phyloP scores from a whole-genome alignment of 1,140 invertebrate species.

The Rhynchophorus ferrugineus region DNA sequence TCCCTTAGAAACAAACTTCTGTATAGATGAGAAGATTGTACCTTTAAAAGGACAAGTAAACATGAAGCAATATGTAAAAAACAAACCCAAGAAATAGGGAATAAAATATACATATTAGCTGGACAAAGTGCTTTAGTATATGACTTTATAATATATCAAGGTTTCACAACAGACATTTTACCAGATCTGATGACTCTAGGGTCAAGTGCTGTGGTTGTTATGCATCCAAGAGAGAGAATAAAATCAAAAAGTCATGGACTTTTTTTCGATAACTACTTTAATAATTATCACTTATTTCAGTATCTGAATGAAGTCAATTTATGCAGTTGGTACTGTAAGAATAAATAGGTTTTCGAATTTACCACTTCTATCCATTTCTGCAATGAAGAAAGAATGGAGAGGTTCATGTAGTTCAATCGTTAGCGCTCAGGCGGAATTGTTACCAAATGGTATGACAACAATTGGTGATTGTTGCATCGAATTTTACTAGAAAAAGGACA shows the following conservation, averaged over 20 bases:
- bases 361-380: slow-evolving; percentile 32
- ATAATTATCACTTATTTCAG: slow-evolving; percentile 37
- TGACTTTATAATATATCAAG: slow-evolving; percentile 35
- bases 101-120: slow-evolving; percentile 40
- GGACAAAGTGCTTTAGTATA: slow-evolving; percentile 26
- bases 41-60: slow-evolving; percentile 36
- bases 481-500: slow-evolving; percentile 9
- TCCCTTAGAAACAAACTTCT: slow-evolving; percentile 27
- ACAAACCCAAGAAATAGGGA: slow-evolving; percentile 36
- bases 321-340: slow-evolving; percentile 22
- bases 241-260: slow-evolving; percentile 6
- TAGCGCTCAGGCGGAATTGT: slow-evolving; percentile 6
- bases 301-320: slow-evolving; percentile 34
- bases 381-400: slow-evolving; percentile 29
- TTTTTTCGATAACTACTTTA: slow-evolving; percentile 37
- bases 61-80: slow-evolving; percentile 26
- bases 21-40: slow-evolving; percentile 39
- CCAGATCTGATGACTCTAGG: slow-evolving; percentile 7
- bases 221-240: slow-evolving; percentile 13
- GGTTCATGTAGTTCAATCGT: slow-evolving; percentile 12
- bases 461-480: slow-evolving; percentile 2
- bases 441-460: slow-evolving; percentile 13
- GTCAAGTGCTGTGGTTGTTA: slow-evolving; percentile 6
- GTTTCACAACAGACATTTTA: slow-evolving; percentile 25
- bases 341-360: slow-evolving; percentile 37